phyloP scores from a whole-genome alignment of 1,140 invertebrate genomes.

The Cotesia chilonis region DNA sequence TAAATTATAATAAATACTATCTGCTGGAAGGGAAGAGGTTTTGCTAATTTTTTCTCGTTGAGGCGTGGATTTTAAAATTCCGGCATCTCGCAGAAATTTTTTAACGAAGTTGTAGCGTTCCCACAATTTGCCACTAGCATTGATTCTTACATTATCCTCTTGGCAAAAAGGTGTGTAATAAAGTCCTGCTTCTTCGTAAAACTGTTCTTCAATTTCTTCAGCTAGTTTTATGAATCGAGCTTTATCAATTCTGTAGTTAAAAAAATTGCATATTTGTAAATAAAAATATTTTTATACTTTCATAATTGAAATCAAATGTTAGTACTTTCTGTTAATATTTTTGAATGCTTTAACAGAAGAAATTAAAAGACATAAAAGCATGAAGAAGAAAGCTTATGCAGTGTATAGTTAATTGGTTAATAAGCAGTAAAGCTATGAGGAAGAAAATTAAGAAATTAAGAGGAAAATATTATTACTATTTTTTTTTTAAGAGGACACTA shows the following conservation, averaged over 20 bases:
- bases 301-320: neutral
- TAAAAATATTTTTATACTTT: neutral
- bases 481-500: neutral
- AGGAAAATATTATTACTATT: neutral
- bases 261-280: neutral
- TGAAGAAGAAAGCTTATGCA: neutral
- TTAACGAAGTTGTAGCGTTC: neutral
- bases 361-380: neutral
- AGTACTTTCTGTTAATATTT: neutral
- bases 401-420: neutral
- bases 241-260: neutral
- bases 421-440: neutral
- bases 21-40: no score
- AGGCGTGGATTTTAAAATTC: neutral
- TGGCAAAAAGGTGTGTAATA: conserved; percentile 1
- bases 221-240: neutral
- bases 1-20: no score
- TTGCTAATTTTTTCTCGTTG: no score
- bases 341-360: neutral
- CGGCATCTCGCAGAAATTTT: neutral
- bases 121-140: neutral
- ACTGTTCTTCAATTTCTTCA: neutral
- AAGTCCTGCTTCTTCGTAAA: neutral
- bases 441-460: neutral
- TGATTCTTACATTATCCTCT: neutral